Evolutionary conservation across 2,797 vertebrate species (phyloP).

Genomic region (Enoplosus armatus): DNA sequence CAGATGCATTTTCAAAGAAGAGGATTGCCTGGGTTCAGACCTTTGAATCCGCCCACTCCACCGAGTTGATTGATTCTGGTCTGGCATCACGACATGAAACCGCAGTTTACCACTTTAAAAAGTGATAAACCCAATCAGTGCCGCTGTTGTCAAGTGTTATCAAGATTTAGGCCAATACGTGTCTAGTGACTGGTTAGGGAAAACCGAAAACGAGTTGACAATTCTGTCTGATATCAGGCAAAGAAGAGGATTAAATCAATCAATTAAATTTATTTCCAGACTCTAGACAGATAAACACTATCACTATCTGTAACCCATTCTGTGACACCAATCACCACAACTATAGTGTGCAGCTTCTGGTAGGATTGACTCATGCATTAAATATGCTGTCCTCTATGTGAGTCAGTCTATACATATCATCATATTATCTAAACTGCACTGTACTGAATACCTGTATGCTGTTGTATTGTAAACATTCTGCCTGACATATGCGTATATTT

Average conservation of each 20-base stretch:
- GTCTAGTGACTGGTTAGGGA: too few species aligned
- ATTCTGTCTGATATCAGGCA: too few species aligned
- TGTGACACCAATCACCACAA: background rate
- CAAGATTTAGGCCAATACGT: too few species aligned
- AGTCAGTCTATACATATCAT: background rate
- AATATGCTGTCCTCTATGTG: background rate
- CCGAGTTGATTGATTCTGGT: too few species aligned
- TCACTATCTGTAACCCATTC: background rate
- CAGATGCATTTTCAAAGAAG: background rate
- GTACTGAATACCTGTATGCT: background rate
- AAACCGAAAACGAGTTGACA: too few species aligned
- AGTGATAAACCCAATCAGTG: too few species aligned
- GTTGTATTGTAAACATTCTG: background rate
- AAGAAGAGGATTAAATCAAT: background rate
- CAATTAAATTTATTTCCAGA: background rate
- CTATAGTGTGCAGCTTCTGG: background rate
- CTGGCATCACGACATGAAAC: too few species aligned
- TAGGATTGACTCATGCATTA: background rate
- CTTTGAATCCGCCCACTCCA: too few species aligned
- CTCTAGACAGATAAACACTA: background rate
- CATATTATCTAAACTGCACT: background rate
- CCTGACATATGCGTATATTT: conserved; percentile 2
- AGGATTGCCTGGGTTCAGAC: too few species aligned
- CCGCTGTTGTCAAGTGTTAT: too few species aligned
- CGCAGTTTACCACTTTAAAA: too few species aligned